Conservation (phyloP, 1,140 invertebrate genomes). For the Colletes gigas region DNA sequence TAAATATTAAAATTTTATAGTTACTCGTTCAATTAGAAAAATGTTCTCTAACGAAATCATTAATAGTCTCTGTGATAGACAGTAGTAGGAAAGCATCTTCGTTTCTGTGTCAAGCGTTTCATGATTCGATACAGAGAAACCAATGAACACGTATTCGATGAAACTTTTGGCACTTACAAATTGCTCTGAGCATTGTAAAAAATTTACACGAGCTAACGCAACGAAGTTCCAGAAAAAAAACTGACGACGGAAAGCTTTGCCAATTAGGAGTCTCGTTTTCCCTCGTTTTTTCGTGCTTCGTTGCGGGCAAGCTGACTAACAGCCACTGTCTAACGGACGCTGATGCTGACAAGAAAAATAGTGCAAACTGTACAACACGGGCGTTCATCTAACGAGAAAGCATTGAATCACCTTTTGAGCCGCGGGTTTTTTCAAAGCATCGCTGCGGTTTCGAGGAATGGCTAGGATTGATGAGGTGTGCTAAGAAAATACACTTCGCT, state of each 20-base stretch:
- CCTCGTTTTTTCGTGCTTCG: not conserved
- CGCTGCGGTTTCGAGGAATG: slow-evolving; percentile 35
- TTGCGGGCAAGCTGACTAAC: slow-evolving; percentile 21
- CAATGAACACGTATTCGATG: not conserved
- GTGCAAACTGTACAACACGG: slow-evolving; percentile 27
- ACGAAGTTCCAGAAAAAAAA: slow-evolving; percentile 3
- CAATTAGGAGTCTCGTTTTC: slow-evolving; percentile 25
- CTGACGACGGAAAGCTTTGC: slow-evolving; percentile 21
- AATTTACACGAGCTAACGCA: slow-evolving; percentile 28
- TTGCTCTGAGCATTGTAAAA: not conserved
- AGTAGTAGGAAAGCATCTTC: too few relatives aligned
- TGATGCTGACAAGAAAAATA: slow-evolving; percentile 39
- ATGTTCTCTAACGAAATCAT: too few relatives aligned
- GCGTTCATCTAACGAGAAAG: slow-evolving; percentile 59
- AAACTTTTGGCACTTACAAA: slow-evolving; percentile 2
- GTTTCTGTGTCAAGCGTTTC: too few relatives aligned
- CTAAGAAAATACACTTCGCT: slow-evolving; percentile 53
- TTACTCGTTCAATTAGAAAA: too few relatives aligned
- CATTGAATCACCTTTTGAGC: slow-evolving; percentile 62
- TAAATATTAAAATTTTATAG: too few relatives aligned
- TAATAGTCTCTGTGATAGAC: not conserved
- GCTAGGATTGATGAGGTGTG: slow-evolving; percentile 58
- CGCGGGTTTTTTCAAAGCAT: slow-evolving; percentile 17
- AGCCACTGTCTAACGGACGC: slow-evolving; percentile 39
- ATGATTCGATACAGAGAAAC: too few relatives aligned